phyloP scores from a whole-genome alignment of 2,797 vertebrate species.

The Hoplostethus mediterraneus region DNA sequence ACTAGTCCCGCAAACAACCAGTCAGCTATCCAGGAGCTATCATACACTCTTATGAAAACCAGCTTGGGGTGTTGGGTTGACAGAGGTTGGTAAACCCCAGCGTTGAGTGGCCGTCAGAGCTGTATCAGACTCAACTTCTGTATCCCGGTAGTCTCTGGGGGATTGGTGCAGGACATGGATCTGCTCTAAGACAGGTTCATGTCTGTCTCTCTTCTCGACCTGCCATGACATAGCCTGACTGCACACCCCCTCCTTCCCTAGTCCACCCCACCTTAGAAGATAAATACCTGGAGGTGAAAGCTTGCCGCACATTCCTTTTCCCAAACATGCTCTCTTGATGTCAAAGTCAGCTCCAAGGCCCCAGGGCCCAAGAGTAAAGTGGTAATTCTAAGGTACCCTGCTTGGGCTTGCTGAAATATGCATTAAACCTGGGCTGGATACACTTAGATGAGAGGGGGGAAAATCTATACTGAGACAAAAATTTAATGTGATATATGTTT shows the following conservation, averaged over 20 bases:
- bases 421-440: slow-evolving; percentile 90
- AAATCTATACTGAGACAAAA: slow-evolving; percentile 78
- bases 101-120: slow-evolving; percentile 52
- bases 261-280: slow-evolving; percentile 87
- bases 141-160: slow-evolving; percentile 35
- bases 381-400: slow-evolving; percentile 94
- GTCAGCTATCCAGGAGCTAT: slow-evolving; percentile 47
- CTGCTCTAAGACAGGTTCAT: slow-evolving; percentile 71
- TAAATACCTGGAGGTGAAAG: slow-evolving; percentile 97
- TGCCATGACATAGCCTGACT: slow-evolving; percentile 83
- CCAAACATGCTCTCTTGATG: slow-evolving; percentile 93
- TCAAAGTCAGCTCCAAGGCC: slow-evolving; percentile 94
- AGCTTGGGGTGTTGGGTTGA: slow-evolving; percentile 48
- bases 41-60: slow-evolving; percentile 33
- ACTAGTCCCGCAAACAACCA: slow-evolving; percentile 39
- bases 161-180: slow-evolving; percentile 38
- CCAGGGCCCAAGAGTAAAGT: slow-evolving; percentile 90
- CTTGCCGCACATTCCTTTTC: slow-evolving; percentile 96
- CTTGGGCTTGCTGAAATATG: slow-evolving; percentile 98
- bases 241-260: slow-evolving; percentile 64
- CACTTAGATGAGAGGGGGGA: slow-evolving; percentile 81
- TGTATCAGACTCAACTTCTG: slow-evolving; percentile 40
- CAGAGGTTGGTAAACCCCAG: slow-evolving; percentile 42
- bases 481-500: slow-evolving; percentile 57
- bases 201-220: slow-evolving; percentile 77